phyloP scores from a whole-genome alignment of 2,888 invertebrate genomes.

The Caenorhabditis sp. region DNA sequence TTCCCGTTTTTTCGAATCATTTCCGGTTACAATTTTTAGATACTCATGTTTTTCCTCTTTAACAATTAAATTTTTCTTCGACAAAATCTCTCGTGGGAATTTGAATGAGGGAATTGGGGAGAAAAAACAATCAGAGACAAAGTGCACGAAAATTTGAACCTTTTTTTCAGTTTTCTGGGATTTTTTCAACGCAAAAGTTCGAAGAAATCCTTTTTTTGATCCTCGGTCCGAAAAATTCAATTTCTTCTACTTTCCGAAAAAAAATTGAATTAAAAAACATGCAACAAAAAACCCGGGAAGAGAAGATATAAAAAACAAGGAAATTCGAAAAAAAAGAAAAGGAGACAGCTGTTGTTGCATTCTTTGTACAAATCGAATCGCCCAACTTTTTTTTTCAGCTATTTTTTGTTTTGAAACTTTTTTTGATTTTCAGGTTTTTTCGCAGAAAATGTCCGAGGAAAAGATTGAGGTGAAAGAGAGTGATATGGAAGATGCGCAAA shows the following conservation, averaged over 20 bases:
- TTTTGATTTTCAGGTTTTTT: background rate
- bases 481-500: slow-evolving; percentile 19
- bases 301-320: background rate
- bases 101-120: background rate
- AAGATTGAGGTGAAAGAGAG: background rate
- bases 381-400: slow-evolving; percentile 1
- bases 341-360: background rate
- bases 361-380: background rate
- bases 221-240: background rate
- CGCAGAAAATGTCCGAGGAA: background rate
- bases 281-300: background rate
- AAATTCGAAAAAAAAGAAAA: background rate
- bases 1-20: background rate
- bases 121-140: background rate
- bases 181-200: background rate
- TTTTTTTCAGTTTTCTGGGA: background rate
- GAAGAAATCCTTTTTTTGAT: background rate
- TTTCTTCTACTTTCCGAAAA: background rate
- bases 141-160: background rate
- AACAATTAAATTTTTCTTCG: background rate
- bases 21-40: background rate
- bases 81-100: background rate
- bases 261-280: background rate
- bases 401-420: slow-evolving; percentile 1
- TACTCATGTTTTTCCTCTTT: background rate